phyloP scores from a whole-genome alignment of 92 coral and sea anemone genomes.

The Epizoanthus illoricatus region DNA sequence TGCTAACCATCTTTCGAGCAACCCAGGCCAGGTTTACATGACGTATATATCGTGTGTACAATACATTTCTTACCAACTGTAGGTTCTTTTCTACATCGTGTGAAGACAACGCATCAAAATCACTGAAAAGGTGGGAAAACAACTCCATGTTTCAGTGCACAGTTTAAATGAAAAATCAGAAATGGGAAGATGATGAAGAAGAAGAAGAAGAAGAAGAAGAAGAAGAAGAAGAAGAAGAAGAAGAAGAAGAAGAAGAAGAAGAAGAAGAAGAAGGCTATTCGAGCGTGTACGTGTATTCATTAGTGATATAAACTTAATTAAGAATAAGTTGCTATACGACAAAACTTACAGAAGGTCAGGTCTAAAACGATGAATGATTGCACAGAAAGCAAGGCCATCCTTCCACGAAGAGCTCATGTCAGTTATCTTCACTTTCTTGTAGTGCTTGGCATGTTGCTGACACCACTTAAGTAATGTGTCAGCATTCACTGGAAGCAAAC shows the following conservation, averaged over 20 bases:
- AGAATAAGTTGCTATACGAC: background rate
- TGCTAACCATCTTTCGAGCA: too few relatives aligned
- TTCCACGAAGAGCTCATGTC: constrained; percentile 96
- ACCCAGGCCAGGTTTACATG: too few relatives aligned
- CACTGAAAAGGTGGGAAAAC: constrained; percentile 46
- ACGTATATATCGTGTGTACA: background rate
- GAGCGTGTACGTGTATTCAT: background rate
- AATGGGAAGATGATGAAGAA: too few relatives aligned
- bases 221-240: too few relatives aligned
- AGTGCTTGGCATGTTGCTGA: constrained; percentile 87
- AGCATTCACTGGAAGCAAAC: constrained; percentile 68
- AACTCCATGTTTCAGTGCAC: background rate
- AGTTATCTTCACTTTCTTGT: constrained; percentile 75
- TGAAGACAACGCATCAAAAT: constrained; percentile 66
- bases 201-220: too few relatives aligned
- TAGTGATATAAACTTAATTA: background rate
- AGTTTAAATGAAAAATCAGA: background rate
- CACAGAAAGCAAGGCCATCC: constrained; percentile 95
- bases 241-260: too few relatives aligned
- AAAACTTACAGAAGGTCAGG: constrained; percentile 90
- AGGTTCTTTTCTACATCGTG: constrained; percentile 71
- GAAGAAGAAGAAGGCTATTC: too few relatives aligned
- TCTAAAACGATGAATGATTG: constrained; percentile 88
- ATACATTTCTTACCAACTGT: constrained; percentile 67
- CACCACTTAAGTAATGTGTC: constrained; percentile 84